Base-by-base conservation (phyloP, 1,140 invertebrate species). In the Venustaconcha ellipsiformis region DNA sequence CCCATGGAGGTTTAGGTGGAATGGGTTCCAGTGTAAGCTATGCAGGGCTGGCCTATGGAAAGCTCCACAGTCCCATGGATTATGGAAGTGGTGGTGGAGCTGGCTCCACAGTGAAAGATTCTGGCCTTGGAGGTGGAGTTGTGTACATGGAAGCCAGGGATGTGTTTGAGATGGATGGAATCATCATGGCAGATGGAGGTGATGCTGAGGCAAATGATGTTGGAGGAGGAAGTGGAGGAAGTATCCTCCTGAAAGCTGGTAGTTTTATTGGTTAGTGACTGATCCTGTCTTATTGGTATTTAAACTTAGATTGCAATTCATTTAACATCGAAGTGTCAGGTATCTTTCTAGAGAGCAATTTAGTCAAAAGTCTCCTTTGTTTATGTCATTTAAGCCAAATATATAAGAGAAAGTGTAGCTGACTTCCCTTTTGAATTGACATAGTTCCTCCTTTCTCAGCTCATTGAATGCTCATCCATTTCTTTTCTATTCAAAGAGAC, bases 1-100 rank as follows among this genome's bases (percentile, higher is more conserved):
- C 85, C 1, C 83, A 86, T 59, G 83, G 83, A 26, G 85, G 85
- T 57, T 57, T 86, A 3, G 85, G 85, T 55, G 85, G 85, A 26
- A 55, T 66, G 15, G 85, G 83, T 15, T 78, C 67, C 37, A 59
- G 67, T 18, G 67, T 73, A 18, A 30, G 55, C 1, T 60, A 76
- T 55, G 66, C 85, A 3, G 64, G 59, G 12, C 30, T 63, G 20
- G 75, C 83, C 1, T 80, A 84, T 68, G 80, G 78, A 20, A 78
- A 78, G 60, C 67, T 81, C 2, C 66, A 72, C 5, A 30, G 57
- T 13, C 82, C 85, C 17, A 72, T n/a, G 12, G 76, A 78, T 3
- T 85, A 83, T 62, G 85, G 85, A 55, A 85, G 85, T 76, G 85
- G 82, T 48, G 85, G 80, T 17, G 75, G 80, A 57, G 55, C 57